These are phyloP conservation scores for Peromyscus nudipes DNA, from an alignment of 2,797 vertebrate genomes.

Conservation along the genomic window DNA sequence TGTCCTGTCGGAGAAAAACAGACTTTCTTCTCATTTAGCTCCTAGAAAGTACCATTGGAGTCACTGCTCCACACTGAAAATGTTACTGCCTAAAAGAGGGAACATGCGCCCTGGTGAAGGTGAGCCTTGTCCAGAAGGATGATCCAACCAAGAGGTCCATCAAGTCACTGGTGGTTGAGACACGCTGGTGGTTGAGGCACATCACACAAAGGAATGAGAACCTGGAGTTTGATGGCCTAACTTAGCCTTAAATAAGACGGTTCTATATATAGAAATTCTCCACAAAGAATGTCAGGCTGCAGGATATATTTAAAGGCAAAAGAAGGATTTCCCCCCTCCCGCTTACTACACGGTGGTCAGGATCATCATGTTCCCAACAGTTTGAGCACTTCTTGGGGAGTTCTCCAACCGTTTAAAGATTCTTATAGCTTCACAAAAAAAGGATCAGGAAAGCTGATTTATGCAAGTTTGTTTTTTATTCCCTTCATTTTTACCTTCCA, in stretches of 20 bases:
- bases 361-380: not conserved
- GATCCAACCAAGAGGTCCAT: conserved; percentile 4
- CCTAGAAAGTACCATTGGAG: conserved; percentile 52
- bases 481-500: not conserved
- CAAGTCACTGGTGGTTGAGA: not conserved
- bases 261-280: not conserved
- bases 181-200: not conserved
- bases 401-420: conserved; percentile 10
- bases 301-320: conserved; percentile 45
- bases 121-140: conserved; percentile 31
- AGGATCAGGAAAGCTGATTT: not conserved
- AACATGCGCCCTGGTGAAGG: conserved; percentile 25
- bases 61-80: conserved; percentile 55
- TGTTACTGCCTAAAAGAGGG: conserved; percentile 51
- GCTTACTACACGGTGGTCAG: not conserved
- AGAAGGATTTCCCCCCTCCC: not conserved
- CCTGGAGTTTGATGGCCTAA: not conserved
- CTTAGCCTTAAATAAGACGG: conserved; percentile 41
- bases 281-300: conserved; percentile 14
- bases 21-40: not conserved
- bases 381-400: not conserved
- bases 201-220: conserved; percentile 32
- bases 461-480: conserved; percentile 9
- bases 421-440: not conserved
- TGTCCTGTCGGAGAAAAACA: conserved; percentile 32